phyloP scores from a whole-genome alignment of 2,888 invertebrate genomes.

The Sinhomidia bicolor region DNA sequence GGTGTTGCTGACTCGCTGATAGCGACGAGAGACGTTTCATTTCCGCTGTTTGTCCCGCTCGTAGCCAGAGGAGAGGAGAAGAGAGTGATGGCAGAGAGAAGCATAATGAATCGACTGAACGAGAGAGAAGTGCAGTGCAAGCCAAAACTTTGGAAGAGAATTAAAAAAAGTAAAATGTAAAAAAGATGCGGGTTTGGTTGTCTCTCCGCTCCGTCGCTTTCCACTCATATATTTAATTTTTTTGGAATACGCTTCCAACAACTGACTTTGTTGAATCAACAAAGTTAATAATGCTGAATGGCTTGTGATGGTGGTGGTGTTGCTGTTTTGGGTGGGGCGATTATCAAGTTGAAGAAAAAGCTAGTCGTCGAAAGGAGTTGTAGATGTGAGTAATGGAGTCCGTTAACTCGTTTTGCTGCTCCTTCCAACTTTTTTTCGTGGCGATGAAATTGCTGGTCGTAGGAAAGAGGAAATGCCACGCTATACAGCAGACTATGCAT shows the following conservation, averaged over 20 bases:
- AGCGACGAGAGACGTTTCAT: constrained; percentile 55
- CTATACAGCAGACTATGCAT: no score
- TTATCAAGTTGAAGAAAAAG: constrained; percentile 59
- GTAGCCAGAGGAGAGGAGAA: constrained; percentile 24
- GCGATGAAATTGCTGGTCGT: neutral
- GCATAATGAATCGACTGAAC: neutral
- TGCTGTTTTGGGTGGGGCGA: constrained; percentile 69
- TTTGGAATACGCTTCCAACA: constrained; percentile 50
- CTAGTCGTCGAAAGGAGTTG: neutral
- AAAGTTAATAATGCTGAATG: neutral
- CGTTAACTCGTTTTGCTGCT: constrained; percentile 15
- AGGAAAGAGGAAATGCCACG: neutral
- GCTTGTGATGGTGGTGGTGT: constrained; percentile 18
- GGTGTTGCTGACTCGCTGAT: neutral
- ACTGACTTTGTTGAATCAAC: neutral
- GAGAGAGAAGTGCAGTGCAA: neutral
- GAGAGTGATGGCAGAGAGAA: neutral
- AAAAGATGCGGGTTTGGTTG: neutral
- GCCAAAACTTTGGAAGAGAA: constrained; percentile 16
- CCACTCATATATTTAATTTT: neutral
- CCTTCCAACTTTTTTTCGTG: no score
- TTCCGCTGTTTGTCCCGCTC: constrained; percentile 45
- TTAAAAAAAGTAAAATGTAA: neutral
- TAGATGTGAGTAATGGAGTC: constrained; percentile 46
- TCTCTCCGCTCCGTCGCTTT: neutral